A percentile compares a stretch with the other conserved stretches of the same genome.
These are phyloP conservation scores for Cacatua alba DNA, from an alignment of 2,113 vertebrate genomes.

Conservation along the genomic window DNA sequence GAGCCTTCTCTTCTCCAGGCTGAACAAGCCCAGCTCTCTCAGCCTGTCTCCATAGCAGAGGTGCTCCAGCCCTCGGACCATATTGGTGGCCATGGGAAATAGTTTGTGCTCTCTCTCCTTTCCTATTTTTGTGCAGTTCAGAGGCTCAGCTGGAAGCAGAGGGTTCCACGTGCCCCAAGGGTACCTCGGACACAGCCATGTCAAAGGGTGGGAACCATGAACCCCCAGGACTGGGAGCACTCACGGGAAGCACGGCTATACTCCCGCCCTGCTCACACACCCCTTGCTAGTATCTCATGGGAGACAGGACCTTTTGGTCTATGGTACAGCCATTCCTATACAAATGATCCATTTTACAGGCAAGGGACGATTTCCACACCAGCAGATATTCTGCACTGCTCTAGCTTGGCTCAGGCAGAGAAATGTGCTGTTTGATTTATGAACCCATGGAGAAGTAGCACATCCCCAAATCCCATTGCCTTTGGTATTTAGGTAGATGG, in stretches of 20 bases:
- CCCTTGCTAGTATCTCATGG: fast-evolving
- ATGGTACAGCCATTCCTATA: background rate
- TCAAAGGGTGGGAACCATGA: background rate
- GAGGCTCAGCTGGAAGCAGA: background rate
- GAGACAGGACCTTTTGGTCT: background rate
- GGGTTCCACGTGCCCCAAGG: background rate
- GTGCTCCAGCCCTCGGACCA: background rate
- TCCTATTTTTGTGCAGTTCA: background rate
- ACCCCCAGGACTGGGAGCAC: background rate
- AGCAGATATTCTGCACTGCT: background rate
- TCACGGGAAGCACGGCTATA: fast-evolving
- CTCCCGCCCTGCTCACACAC: background rate
- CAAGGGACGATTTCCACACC: background rate
- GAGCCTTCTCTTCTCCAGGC: background rate
- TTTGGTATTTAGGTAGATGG: background rate
- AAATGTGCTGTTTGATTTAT: background rate
- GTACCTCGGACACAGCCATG: background rate
- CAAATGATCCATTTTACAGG: no score
- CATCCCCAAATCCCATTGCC: background rate
- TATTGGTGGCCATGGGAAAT: background rate
- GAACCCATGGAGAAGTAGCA: background rate
- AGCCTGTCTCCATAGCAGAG: background rate
- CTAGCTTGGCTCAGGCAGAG: background rate
- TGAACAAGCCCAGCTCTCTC: background rate
- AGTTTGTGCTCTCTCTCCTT: background rate